Evolutionary conservation across 2,888 invertebrate genomes (phyloP).

Genomic region (Dermolepida albohirtum): DNA sequence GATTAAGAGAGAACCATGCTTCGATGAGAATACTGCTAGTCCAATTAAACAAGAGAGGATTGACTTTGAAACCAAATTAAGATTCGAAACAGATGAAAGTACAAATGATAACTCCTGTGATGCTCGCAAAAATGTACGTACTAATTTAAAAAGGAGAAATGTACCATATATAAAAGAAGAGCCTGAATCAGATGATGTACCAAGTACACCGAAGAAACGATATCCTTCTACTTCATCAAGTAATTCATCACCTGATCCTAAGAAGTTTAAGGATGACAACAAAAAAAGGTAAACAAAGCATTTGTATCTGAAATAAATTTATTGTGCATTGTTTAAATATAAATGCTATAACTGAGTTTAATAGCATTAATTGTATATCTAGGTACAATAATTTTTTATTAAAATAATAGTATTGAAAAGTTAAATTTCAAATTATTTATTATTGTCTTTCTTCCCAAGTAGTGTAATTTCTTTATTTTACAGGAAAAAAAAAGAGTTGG

Average conservation of each 20-base stretch:
- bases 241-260: slow-evolving; percentile 18
- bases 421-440: no score
- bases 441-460: no score
- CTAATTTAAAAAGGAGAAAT: no score
- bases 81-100: slow-evolving; percentile 38
- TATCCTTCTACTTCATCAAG: slow-evolving; percentile 10
- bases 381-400: no score
- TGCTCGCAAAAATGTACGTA: background rate
- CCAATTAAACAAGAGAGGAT: slow-evolving; percentile 41
- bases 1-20: slow-evolving; percentile 12
- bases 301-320: no score
- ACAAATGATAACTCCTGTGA: slow-evolving; percentile 20
- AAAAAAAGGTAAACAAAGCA: background rate
- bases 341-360: no score
- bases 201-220: slow-evolving; percentile 24
- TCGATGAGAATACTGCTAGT: slow-evolving; percentile 31
- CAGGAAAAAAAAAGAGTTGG: slow-evolving; percentile 57
- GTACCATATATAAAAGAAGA: background rate
- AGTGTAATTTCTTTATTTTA: background rate
- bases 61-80: slow-evolving; percentile 41
- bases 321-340: no score
- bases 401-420: no score
- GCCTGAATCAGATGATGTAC: background rate
- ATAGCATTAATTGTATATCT: no score
- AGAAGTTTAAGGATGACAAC: slow-evolving; percentile 29